Percentiles rank a stretch among this genome's conserved stretches.
Conservation (phyloP, 53 echinoderm and acorn worm genomes). For the Paracentrotus lividus region DNA sequence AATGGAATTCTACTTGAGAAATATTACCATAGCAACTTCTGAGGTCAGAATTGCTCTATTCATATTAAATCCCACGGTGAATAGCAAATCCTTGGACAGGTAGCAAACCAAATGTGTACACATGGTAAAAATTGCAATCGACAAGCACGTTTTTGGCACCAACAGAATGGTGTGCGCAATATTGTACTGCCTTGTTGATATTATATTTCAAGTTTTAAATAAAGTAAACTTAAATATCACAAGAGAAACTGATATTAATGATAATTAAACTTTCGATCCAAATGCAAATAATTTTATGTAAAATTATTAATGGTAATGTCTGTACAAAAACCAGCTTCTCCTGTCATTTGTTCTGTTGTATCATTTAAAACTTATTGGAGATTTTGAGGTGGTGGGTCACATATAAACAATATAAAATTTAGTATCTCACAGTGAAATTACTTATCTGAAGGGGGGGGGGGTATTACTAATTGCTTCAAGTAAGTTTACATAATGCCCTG, state of each 20-base stretch:
- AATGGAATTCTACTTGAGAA: neutral
- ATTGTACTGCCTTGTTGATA: too few relatives aligned
- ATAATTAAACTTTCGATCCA: too few relatives aligned
- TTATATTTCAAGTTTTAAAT: too few relatives aligned
- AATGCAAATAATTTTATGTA: too few relatives aligned
- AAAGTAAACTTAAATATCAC: too few relatives aligned
- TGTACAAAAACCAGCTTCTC: too few relatives aligned
- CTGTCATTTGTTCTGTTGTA: too few relatives aligned
- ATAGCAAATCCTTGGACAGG: neutral
- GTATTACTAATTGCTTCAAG: neutral
- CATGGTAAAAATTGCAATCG: neutral
- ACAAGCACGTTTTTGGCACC: neutral
- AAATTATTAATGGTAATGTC: too few relatives aligned
- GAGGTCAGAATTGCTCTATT: conserved; percentile 18
- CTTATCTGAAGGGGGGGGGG: neutral
- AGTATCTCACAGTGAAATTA: neutral
- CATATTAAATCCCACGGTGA: neutral
- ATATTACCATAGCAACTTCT: conserved; percentile 39
- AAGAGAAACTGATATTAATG: too few relatives aligned
- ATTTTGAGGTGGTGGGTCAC: too few relatives aligned
- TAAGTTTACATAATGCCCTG: neutral
- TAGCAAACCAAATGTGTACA: neutral
- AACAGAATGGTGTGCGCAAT: neutral
- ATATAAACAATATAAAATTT: too few relatives aligned
- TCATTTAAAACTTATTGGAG: too few relatives aligned